Conservation (phyloP, 2,888 invertebrate species). For the Eupithecia abbreviata region DNA sequence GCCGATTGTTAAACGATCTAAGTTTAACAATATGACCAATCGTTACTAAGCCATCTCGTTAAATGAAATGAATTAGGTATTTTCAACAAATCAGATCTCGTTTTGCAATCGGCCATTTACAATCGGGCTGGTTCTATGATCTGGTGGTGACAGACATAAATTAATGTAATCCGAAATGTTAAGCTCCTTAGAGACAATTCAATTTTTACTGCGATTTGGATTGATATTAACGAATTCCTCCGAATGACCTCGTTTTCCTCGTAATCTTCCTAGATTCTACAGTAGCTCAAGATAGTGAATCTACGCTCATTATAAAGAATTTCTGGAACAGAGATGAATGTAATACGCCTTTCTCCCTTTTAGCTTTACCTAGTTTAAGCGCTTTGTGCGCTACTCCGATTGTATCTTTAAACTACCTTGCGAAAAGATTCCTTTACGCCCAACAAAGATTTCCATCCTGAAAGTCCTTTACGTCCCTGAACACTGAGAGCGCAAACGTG, state of each 20-base stretch:
- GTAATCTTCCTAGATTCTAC: not conserved
- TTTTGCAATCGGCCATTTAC: not conserved
- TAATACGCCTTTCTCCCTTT: not conserved
- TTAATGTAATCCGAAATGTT: not conserved
- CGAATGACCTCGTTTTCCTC: not conserved
- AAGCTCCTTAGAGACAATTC: not conserved
- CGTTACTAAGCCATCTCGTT: not conserved
- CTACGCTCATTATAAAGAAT: not conserved
- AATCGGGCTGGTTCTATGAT: too few species aligned
- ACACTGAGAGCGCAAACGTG: conserved; percentile 33
- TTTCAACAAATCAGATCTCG: not conserved
- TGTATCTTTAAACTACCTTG: not conserved
- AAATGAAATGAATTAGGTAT: not conserved
- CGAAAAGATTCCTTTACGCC: not conserved
- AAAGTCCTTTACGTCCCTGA: conserved; percentile 4
- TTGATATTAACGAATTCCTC: not conserved
- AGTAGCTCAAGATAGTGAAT: not conserved
- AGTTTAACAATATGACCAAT: not conserved
- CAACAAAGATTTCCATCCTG: not conserved
- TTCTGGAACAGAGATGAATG: not conserved
- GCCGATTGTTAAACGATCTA: not conserved
- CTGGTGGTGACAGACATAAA: too few species aligned
- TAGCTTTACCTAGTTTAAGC: not conserved
- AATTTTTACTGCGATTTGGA: not conserved
- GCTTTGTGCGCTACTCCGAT: not conserved